Conservation (phyloP, 2,888 invertebrate species). For the Latheticus oryzae region DNA sequence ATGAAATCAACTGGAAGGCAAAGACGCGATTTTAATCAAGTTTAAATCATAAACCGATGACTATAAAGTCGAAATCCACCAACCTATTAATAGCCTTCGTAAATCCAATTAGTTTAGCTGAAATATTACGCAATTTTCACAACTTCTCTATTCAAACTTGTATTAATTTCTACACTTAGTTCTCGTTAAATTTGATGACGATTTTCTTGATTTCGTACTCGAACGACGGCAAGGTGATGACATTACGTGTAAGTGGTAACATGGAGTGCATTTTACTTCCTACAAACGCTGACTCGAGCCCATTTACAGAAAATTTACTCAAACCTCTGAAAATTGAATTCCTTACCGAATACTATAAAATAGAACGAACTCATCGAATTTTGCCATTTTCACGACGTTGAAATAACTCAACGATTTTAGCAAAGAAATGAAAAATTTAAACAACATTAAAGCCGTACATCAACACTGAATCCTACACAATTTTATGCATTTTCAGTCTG, state of each 20-base stretch:
- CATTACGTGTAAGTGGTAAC: constrained; percentile 26
- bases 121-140: constrained; percentile 58
- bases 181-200: constrained; percentile 13
- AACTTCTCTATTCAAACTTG: constrained; percentile 51
- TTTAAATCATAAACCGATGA: constrained; percentile 52
- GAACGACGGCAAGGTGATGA: constrained; percentile 22
- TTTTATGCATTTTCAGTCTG: too few species aligned
- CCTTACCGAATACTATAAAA: constrained; percentile 22
- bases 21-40: constrained; percentile 50
- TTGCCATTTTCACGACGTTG: constrained; percentile 16
- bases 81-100: constrained; percentile 59
- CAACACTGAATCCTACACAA: too few species aligned
- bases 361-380: constrained; percentile 31
- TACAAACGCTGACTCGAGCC: constrained; percentile 29
- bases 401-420: background rate
- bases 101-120: constrained; percentile 59
- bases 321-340: constrained; percentile 34
- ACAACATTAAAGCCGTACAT: too few species aligned
- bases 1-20: constrained; percentile 25
- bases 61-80: constrained; percentile 51
- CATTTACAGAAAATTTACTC: constrained; percentile 27
- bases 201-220: constrained; percentile 19
- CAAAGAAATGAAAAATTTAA: background rate
- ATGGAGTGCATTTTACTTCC: constrained; percentile 26
- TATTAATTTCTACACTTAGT: constrained; percentile 49